Evolutionary conservation across 2,888 invertebrate species (phyloP).

Genomic region (Amphiduros pacificus): DNA sequence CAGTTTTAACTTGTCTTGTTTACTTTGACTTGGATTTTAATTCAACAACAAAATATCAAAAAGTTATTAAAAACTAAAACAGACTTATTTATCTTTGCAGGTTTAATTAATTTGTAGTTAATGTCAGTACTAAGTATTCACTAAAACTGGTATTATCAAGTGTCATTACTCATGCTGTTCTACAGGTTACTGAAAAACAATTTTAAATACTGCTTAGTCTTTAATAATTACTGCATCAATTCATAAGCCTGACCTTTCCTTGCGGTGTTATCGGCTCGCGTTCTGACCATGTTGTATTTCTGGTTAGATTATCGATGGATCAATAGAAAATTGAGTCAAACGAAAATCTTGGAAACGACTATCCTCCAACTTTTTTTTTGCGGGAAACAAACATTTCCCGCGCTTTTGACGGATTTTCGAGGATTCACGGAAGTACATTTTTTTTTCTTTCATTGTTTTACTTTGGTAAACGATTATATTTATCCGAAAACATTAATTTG

Average conservation of each 20-base stretch:
- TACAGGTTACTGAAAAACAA: too few species aligned
- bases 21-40: too few species aligned
- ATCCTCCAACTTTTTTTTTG: background rate
- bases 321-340: too few species aligned
- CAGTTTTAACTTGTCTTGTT: too few species aligned
- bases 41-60: too few species aligned
- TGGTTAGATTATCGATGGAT: background rate
- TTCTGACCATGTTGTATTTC: slow-evolving; percentile 31
- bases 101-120: background rate
- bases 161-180: too few species aligned
- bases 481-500: background rate
- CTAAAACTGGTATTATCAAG: too few species aligned
- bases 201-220: too few species aligned
- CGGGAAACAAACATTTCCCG: slow-evolving; percentile 15
- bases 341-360: background rate
- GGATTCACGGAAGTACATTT: background rate
- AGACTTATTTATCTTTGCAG: too few species aligned
- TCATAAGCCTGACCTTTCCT: slow-evolving; percentile 11
- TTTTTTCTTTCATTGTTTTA: background rate
- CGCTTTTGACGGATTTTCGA: slow-evolving; percentile 4
- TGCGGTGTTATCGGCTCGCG: slow-evolving; percentile 35
- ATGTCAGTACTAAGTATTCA: too few species aligned
- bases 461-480: background rate
- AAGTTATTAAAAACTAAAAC: too few species aligned
- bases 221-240: too few species aligned